phyloP scores from a whole-genome alignment of 1,140 invertebrate species.

The Drosophila aff. region DNA sequence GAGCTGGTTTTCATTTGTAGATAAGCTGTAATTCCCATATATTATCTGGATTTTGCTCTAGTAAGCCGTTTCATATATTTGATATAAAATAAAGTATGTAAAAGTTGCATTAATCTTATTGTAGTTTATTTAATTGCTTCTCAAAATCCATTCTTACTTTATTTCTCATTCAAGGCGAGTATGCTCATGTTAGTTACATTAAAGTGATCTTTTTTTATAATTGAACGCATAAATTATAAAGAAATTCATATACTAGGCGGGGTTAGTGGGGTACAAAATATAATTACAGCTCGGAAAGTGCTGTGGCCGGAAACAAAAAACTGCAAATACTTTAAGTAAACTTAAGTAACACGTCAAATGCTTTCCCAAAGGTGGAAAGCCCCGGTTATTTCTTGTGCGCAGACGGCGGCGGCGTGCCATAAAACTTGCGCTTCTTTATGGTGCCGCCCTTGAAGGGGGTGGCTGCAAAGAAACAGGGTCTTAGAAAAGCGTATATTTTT shows the following conservation, averaged over 20 bases:
- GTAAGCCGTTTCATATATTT: background rate
- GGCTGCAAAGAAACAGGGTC: conserved; percentile 40
- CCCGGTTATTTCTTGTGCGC: conserved; percentile 64
- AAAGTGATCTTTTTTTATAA: conserved; percentile 32
- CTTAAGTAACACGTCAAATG: conserved; percentile 67
- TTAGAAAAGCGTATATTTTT: background rate
- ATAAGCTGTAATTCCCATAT: conserved; percentile 5
- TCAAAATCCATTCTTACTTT: conserved; percentile 23
- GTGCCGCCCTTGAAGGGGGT: conserved; percentile 80
- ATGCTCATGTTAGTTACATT: conserved; percentile 37
- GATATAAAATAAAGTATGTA: background rate
- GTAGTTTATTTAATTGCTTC: background rate
- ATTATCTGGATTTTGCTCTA: background rate
- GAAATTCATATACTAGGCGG: conserved; percentile 4
- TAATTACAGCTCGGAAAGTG: conserved; percentile 27
- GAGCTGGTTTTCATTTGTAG: background rate
- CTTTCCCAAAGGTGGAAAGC: conserved; percentile 19
- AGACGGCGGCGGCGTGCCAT: conserved; percentile 68
- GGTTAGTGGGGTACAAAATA: conserved; percentile 35
- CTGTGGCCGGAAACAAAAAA: conserved; percentile 59
- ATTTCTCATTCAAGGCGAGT: conserved; percentile 26
- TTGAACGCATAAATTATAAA: conserved; percentile 30
- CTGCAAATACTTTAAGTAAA: conserved; percentile 55
- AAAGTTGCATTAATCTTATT: background rate
- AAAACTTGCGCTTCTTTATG: conserved; percentile 81